phyloP scores from a whole-genome alignment of 2,888 invertebrate genomes.

The Andrena hattorfiana region DNA sequence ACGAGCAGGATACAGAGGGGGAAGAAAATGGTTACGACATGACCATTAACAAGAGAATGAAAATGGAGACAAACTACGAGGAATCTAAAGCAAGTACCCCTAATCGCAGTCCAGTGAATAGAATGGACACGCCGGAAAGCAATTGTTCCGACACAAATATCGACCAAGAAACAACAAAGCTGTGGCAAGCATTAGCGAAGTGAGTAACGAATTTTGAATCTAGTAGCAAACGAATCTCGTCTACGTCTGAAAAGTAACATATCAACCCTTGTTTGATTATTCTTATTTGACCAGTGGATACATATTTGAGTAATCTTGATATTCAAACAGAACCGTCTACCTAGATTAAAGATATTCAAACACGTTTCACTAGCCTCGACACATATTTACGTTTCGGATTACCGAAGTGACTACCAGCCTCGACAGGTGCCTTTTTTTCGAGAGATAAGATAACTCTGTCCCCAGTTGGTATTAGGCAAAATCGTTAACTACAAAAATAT shows the following conservation, averaged over 20 bases:
- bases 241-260: background rate
- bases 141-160: constrained; percentile 83
- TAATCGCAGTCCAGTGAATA: constrained; percentile 81
- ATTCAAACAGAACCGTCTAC: background rate
- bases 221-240: background rate
- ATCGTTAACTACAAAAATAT: constrained; percentile 27
- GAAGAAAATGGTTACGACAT: constrained; percentile 82
- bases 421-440: constrained; percentile 25
- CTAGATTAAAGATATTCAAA: constrained; percentile 15
- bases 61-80: constrained; percentile 76
- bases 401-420: constrained; percentile 29
- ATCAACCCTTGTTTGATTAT: background rate
- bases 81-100: constrained; percentile 78
- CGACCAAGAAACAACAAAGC: constrained; percentile 81
- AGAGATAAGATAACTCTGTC: constrained; percentile 60
- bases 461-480: constrained; percentile 15
- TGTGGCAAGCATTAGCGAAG: constrained; percentile 82
- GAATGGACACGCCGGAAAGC: constrained; percentile 84
- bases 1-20: constrained; percentile 80
- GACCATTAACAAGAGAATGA: constrained; percentile 79
- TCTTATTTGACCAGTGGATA: background rate
- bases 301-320: constrained; percentile 1
- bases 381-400: constrained; percentile 48
- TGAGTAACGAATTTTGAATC: constrained; percentile 61
- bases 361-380: constrained; percentile 7